Evolutionary conservation across 2,797 vertebrate genomes (phyloP), one percentile per base, ranked within the genome.

Genomic region (Champsocephalus esox): DNA sequence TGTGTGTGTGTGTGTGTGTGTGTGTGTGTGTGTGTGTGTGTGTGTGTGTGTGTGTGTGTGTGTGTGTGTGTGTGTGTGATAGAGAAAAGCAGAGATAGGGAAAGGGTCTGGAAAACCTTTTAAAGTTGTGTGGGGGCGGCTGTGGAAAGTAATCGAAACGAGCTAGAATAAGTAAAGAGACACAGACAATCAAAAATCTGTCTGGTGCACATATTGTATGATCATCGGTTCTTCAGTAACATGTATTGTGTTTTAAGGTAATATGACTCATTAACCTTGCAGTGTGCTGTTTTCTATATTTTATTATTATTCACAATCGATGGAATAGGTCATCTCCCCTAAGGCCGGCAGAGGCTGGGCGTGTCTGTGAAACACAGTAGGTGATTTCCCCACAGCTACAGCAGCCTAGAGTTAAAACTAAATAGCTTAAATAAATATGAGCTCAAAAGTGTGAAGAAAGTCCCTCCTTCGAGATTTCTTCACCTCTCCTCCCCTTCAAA

Each of bases 31-130:
- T 19, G 62, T 48, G 65, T 41, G 69, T 43, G 58, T 62, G 70
- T 49, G 10, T 43, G 66, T 43, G 59, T 21, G 34, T 38, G 34
- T 38, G 34, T 38, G 34, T 38, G 43, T 21, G 63, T 43, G 38
- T 60, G 74, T 28, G 49, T 38, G 28, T 21, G 63, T 24, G 43
- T n/a, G 63, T 43, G 38, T 60, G 74, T 28, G 48, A 70, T 46
- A 76, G 77, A 86, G 78, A 83, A 81, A 80, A 66, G 45, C 66
- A 85, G 51, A 81, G 79, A 87, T 70, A 82, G 71, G 46, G 50
- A 83, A 81, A 60, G 38, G 58, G 71, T 88, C 85, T 88, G 87
- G 83, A 89, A 90, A 91, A 87, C n/a, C 75, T 89, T 90, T 89
- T 75, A 87, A 73, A 85, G 71, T 62, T 78, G 66, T 83, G 82